Conservation (phyloP, 2,797 vertebrate genomes). For the Microctenopoma stevenorrisi region DNA sequence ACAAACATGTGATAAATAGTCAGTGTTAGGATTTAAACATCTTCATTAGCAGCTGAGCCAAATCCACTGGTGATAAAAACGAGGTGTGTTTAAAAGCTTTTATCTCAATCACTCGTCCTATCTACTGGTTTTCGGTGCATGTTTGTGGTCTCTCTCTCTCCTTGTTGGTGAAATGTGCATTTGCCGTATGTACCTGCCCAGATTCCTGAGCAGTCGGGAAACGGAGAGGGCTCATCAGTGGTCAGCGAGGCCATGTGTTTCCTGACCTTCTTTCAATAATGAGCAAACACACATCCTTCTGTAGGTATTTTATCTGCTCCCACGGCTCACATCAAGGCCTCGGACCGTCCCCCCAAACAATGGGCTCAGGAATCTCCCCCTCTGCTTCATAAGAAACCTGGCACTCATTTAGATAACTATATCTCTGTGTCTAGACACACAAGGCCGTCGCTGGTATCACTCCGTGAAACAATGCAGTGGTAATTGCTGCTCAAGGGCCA, state of each 20-base stretch:
- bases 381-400: constrained; percentile 59
- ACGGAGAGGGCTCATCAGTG: constrained; percentile 51
- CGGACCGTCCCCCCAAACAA: constrained; percentile 72
- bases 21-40: no score
- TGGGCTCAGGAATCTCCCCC: constrained; percentile 74
- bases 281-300: constrained; percentile 70
- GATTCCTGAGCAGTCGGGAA: constrained; percentile 66
- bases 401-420: constrained; percentile 80
- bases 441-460: constrained; percentile 49
- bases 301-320: constrained; percentile 74
- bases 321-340: constrained; percentile 73
- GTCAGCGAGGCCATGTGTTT: constrained; percentile 66
- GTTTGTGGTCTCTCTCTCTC: not conserved
- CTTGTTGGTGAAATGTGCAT: not conserved
- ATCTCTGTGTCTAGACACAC: constrained; percentile 79
- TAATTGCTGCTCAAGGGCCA: constrained; percentile 51
- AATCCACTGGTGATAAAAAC: no score
- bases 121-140: no score
- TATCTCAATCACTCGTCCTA: no score
- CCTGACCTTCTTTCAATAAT: constrained; percentile 66
- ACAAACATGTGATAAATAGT: no score
- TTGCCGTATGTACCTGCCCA: constrained; percentile 52
- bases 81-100: no score
- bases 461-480: constrained; percentile 66
- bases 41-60: no score